Conservation (phyloP, 1,140 invertebrate species). For the Drosophila cardini region DNA sequence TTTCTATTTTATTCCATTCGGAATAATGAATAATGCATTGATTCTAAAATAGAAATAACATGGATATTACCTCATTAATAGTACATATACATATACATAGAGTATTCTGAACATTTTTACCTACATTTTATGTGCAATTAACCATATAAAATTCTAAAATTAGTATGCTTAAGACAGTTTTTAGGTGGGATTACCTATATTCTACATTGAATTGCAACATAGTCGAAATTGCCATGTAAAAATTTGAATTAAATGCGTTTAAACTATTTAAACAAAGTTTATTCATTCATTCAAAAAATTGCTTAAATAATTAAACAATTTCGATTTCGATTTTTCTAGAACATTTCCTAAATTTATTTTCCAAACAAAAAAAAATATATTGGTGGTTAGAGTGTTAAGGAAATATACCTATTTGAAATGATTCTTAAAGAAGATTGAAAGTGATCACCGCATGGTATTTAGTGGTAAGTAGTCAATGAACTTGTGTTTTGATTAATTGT, state of each 20-base stretch:
- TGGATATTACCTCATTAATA: neutral
- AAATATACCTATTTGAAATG: too few species aligned
- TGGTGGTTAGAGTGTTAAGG: too few species aligned
- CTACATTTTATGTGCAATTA: neutral
- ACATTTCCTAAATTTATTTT: too few species aligned
- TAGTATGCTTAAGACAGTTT: neutral
- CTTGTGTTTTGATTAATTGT: too few species aligned
- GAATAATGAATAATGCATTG: constrained; percentile 3
- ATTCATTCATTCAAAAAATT: neutral
- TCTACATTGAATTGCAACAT: neutral
- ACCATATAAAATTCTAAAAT: neutral
- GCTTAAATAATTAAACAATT: too few species aligned
- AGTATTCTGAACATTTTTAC: neutral
- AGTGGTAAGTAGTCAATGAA: too few species aligned
- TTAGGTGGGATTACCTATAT: constrained; percentile 7
- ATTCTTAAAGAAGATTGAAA: too few species aligned
- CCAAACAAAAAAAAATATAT: too few species aligned
- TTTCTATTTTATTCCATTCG: constrained; percentile 11
- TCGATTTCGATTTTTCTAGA: too few species aligned
- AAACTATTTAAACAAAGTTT: neutral
- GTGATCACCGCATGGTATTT: too few species aligned
- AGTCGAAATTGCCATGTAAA: neutral
- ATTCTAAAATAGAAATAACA: neutral
- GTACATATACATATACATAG: neutral
- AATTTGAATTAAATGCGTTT: neutral